phyloP scores from a whole-genome alignment of 2,113 vertebrate species.

The Phodopus roborovskii region DNA sequence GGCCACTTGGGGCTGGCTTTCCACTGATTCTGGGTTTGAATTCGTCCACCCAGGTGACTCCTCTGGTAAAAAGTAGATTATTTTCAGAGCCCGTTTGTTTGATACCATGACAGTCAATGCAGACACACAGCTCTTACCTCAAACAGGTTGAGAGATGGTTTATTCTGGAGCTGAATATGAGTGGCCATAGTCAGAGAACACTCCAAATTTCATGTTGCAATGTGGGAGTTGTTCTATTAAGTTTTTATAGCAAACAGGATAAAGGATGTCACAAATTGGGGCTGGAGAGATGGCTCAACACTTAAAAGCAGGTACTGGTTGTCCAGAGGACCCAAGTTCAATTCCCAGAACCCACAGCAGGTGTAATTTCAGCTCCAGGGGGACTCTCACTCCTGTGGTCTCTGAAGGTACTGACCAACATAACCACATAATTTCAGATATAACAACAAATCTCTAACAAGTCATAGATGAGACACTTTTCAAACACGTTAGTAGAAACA shows the following conservation, averaged over 20 bases:
- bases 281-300: not conserved
- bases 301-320: not conserved
- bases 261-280: not conserved
- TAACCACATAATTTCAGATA: not conserved
- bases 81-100: not conserved
- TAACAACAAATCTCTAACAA: not conserved
- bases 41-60: not conserved
- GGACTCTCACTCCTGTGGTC: not conserved
- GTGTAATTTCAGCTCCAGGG: not conserved
- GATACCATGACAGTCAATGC: too few relatives aligned
- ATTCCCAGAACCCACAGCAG: not conserved
- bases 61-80: not conserved
- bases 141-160: not conserved
- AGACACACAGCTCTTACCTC: not conserved
- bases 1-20: slow-evolving; percentile 69
- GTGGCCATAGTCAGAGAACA: not conserved
- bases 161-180: not conserved
- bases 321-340: not conserved
- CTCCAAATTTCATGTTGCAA: not conserved
- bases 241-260: not conserved
- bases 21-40: slow-evolving; percentile 86
- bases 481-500: not conserved
- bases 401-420: not conserved
- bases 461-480: not conserved
- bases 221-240: not conserved